Conservation (phyloP, 2,113 vertebrate species). For the Rattus norvegicus region GRCr8 NC_086020.1:36397001-36397500, state of each 20-base stretch:
- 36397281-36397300: not conserved
- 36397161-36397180: too few species aligned
- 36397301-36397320: not conserved
- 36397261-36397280: not conserved
- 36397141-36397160: too few species aligned
- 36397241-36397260: not conserved
- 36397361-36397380: not conserved
- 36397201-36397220: not conserved
- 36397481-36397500: not conserved
- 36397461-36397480: not conserved
- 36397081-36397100: too few species aligned
- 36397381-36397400: not conserved
- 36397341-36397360: slow-evolving; percentile 13
- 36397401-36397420: not conserved
- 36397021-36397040: not conserved
- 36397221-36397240: not conserved
- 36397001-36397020: not conserved
- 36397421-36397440: not conserved
- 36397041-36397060: not conserved
- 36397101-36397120: too few species aligned
- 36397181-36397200: too few species aligned
- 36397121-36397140: too few species aligned
- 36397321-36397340: not conserved
- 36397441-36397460: not conserved
- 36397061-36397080: too few species aligned